Conservation (phyloP, 2,113 vertebrate genomes). For the Pycnonotus jocosus region DNA sequence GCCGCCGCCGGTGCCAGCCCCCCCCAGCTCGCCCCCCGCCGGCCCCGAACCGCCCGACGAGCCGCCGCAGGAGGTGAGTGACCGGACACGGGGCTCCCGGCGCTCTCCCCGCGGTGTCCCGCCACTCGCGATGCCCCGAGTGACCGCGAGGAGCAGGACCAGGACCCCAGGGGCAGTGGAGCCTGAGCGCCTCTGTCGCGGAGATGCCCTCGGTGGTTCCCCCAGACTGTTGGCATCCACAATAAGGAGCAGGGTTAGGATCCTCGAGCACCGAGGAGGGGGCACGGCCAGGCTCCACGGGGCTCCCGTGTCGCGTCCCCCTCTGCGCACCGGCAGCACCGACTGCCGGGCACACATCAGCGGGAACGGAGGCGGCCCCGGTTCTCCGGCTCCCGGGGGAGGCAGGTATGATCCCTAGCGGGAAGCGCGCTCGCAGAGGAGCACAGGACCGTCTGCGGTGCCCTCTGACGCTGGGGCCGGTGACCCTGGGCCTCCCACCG, state of each 20-base stretch:
- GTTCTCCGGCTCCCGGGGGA: background rate
- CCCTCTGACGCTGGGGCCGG: background rate
- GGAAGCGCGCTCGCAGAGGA: background rate
- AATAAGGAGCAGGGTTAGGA: background rate
- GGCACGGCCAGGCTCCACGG: background rate
- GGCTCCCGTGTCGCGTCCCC: background rate
- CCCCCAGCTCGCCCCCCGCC: background rate
- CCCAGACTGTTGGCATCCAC: background rate
- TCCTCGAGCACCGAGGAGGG: background rate
- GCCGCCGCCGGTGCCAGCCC: background rate
- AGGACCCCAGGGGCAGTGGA: background rate
- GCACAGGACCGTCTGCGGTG: background rate
- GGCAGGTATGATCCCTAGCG: background rate
- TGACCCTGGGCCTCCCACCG: background rate
- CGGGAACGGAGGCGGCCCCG: background rate
- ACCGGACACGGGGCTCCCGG: background rate
- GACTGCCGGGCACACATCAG: background rate
- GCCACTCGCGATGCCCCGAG: background rate
- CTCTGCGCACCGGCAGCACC: background rate
- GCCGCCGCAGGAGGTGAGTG: constrained; percentile 16
- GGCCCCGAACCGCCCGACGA: background rate
- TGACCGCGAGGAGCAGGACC: background rate
- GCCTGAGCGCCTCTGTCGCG: background rate
- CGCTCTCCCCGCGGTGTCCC: background rate
- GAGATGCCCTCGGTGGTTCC: background rate